A percentile compares a stretch with the other conserved stretches of the same genome.
These are phyloP conservation scores for Hemistola chrysoprasaria DNA, from an alignment of 2,888 invertebrate genomes.

Conservation along the genomic window DNA sequence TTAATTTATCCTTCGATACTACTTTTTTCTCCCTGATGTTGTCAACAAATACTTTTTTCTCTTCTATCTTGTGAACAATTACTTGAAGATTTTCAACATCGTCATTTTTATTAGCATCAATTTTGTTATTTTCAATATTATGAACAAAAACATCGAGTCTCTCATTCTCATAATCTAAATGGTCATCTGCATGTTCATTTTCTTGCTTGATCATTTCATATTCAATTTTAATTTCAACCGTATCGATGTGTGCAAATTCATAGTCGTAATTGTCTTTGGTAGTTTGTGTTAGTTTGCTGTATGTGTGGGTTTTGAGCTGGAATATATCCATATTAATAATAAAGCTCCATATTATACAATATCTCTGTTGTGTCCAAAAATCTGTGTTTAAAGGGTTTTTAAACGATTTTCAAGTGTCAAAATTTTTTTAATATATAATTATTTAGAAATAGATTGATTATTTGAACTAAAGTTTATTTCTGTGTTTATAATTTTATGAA, in stretches of 20 bases:
- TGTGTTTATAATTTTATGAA: no score
- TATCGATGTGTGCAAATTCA: slow-evolving; percentile 16
- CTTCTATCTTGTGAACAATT: no score
- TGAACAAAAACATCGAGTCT: slow-evolving; percentile 4
- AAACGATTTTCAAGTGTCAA: no score
- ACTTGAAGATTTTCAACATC: slow-evolving; percentile 10
- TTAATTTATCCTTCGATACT: background rate
- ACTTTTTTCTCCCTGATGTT: slow-evolving; percentile 3
- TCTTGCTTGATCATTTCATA: slow-evolving; percentile 17
- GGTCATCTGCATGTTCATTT: slow-evolving; percentile 15
- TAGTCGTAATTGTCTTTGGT: slow-evolving; percentile 16
- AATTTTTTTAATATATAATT: no score
- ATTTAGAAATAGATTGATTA: no score
- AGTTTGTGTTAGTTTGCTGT: slow-evolving; percentile 20
- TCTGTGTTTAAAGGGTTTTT: no score
- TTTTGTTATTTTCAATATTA: background rate
- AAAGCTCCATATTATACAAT: no score
- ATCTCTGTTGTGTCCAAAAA: no score
- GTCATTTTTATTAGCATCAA: slow-evolving; percentile 2
- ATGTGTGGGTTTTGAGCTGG: no score
- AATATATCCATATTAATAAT: no score
- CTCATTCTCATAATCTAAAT: no score
- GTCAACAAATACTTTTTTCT: slow-evolving; percentile 6
- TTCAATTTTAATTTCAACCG: slow-evolving; percentile 5
- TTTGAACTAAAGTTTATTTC: no score